Conservation (phyloP, 2,888 invertebrate species). For the Cosmorhoe ocellata region DNA sequence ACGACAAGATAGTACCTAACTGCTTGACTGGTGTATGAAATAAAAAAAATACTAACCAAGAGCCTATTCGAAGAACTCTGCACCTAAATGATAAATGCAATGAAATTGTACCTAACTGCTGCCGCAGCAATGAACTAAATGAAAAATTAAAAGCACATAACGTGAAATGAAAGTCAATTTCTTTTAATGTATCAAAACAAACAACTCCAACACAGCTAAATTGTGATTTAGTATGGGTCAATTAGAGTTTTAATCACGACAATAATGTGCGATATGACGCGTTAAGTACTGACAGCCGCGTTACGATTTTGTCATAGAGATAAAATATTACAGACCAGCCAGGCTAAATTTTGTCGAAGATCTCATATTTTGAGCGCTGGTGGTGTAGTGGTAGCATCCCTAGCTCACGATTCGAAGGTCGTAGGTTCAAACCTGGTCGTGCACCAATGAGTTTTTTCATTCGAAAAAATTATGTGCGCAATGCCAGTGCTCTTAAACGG, state of each 20-base stretch:
- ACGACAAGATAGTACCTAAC: no score
- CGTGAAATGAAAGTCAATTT: conserved; percentile 25
- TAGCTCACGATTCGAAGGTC: no score
- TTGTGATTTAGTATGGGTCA: conserved; percentile 80
- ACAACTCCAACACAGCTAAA: conserved; percentile 65
- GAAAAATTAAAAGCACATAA: conserved; percentile 19
- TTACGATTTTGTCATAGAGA: conserved; percentile 53
- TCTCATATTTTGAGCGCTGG: no score
- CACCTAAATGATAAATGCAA: no score
- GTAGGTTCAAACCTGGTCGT: no score
- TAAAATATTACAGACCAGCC: conserved; percentile 24
- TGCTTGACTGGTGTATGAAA: no score
- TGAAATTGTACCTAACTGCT: no score
- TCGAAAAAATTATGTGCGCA: no score
- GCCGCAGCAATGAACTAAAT: neutral
- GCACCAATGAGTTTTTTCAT: no score
- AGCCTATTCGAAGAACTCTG: neutral
- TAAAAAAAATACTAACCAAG: neutral
- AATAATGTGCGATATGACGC: conserved; percentile 73
- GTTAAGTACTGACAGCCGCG: conserved; percentile 68
- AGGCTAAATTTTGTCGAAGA: no score
- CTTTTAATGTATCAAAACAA: conserved; percentile 44
- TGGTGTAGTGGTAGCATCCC: no score
- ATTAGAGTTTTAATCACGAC: conserved; percentile 81
- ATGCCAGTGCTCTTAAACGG: no score